phyloP scores from a whole-genome alignment of 2,113 vertebrate species.

The Acinonyx jubatus region DNA sequence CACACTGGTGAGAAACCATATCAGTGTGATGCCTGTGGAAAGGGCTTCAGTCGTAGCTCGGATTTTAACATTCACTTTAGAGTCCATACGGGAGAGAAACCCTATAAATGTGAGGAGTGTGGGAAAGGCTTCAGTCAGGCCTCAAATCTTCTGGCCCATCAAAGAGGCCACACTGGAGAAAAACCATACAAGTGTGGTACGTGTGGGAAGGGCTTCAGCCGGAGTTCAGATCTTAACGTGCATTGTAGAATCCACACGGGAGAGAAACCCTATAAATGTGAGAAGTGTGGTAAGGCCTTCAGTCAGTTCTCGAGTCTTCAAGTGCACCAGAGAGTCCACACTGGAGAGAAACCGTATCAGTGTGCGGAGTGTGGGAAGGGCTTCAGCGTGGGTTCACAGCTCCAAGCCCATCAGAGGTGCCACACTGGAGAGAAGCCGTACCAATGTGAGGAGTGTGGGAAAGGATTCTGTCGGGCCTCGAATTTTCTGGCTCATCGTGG shows the following conservation, averaged over 20 bases:
- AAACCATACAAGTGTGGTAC: conserved; percentile 77
- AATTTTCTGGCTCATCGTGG: conserved; percentile 73
- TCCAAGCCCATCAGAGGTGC: conserved; percentile 72
- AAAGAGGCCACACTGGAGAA: conserved; percentile 78
- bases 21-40: conserved; percentile 89
- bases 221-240: conserved; percentile 78
- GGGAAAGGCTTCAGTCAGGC: conserved; percentile 79
- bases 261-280: conserved; percentile 66
- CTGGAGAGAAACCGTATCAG: conserved; percentile 64
- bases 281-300: conserved; percentile 67
- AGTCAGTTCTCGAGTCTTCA: conserved; percentile 59
- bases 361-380: conserved; percentile 61
- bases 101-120: conserved; percentile 74
- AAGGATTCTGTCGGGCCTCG: conserved; percentile 74
- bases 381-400: conserved; percentile 66
- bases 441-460: conserved; percentile 72
- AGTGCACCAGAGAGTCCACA: conserved; percentile 60
- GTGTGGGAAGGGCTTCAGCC: conserved; percentile 79
- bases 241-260: conserved; percentile 79
- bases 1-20: conserved; percentile 92
- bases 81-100: conserved; percentile 80
- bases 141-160: conserved; percentile 75
- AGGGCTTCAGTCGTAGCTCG: conserved; percentile 83
- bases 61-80: conserved; percentile 72
- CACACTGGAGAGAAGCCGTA: conserved; percentile 78